A percentile compares a stretch with the other conserved stretches of the same genome.
These are phyloP conservation scores for Pseudopipra pipra DNA, from an alignment of 2,113 vertebrate genomes.

Conservation along the genomic window DNA sequence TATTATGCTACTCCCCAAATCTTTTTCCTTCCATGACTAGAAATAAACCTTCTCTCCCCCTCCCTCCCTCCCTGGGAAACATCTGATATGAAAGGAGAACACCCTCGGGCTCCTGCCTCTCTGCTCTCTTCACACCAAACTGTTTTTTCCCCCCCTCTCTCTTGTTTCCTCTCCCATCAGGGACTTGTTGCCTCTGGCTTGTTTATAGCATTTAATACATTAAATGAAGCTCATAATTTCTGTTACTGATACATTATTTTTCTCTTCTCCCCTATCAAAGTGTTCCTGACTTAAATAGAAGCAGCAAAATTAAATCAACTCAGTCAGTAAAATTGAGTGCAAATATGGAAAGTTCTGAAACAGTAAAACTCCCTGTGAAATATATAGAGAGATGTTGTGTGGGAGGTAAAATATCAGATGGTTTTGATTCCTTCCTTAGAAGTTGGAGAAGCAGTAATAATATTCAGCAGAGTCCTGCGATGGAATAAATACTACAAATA, in stretches of 20 bases:
- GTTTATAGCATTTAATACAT: background rate
- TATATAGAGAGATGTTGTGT: background rate
- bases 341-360: background rate
- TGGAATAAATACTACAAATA: background rate
- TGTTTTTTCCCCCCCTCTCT: background rate
- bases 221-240: background rate
- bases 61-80: background rate
- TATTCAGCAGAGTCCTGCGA: background rate
- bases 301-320: background rate
- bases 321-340: background rate
- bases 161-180: background rate
- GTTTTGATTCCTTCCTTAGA: background rate
- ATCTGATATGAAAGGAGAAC: background rate
- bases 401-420: background rate
- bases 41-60: background rate
- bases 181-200: background rate
- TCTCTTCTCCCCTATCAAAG: background rate
- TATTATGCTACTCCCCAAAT: background rate
- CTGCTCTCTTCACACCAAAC: background rate
- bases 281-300: background rate
- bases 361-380: background rate
- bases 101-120: background rate
- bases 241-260: background rate
- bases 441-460: background rate
- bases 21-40: background rate